Evolutionary conservation across 1,140 invertebrate species (phyloP).

Genomic region (Musca domestica): DNA sequence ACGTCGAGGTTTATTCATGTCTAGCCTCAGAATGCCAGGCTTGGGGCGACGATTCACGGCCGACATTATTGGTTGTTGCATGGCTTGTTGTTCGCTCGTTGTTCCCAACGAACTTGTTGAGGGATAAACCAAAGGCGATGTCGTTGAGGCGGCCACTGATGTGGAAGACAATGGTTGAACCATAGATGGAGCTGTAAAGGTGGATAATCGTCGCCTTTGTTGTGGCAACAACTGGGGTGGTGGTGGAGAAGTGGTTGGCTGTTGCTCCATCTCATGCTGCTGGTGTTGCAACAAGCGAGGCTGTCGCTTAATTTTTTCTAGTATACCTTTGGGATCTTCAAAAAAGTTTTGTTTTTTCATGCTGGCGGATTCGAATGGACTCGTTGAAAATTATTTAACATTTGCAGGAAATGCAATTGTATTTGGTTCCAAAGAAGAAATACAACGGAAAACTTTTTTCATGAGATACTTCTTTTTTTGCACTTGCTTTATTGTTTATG

Average conservation of each 20-base stretch:
- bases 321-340: constrained; percentile 7
- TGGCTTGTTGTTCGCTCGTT: not conserved
- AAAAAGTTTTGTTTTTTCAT: constrained; percentile 12
- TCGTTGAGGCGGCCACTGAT: constrained; percentile 24
- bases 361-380: too few species aligned
- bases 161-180: not conserved
- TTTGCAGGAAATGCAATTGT: not conserved
- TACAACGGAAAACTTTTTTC: not conserved
- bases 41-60: constrained; percentile 36
- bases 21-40: constrained; percentile 55
- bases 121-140: not conserved
- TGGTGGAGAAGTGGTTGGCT: constrained; percentile 27
- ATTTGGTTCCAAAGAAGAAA: not conserved
- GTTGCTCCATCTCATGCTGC: constrained; percentile 22
- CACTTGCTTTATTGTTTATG: not conserved
- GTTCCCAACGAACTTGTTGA: not conserved
- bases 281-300: constrained; percentile 1
- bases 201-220: not conserved
- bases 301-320: constrained; percentile 4
- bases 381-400: not conserved
- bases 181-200: not conserved
- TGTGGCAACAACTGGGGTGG: not conserved
- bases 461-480: not conserved
- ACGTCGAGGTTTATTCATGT: constrained; percentile 54
- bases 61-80: not conserved